Evolutionary conservation across 2,888 invertebrate species (phyloP), one percentile per base, ranked within the genome.

Genomic region (Podabrus alpinus): DNA sequence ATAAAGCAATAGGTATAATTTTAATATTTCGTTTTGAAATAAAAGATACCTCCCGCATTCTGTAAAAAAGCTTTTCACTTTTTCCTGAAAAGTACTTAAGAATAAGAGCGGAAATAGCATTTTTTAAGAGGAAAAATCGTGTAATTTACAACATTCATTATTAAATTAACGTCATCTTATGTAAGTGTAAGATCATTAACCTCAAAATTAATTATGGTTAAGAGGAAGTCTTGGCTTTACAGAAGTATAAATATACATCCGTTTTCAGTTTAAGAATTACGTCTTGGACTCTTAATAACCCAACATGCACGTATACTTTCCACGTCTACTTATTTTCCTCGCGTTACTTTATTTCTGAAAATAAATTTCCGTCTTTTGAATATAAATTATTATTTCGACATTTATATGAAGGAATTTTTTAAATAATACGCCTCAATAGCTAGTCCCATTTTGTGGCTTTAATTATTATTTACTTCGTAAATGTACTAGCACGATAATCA

Each of bases 231-330:
- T 74, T 72, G 71, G 73, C 73, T 76, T 70, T 66, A 75, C 72
- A 77, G 73, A 75, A 72, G 68, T 72, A 80, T 79, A 76, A 73
- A 79, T 76, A 76, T 74, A 78, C 80, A 78, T 81, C 81, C 81
- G 81, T 77, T 77, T 77, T 74, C 74, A 64, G 72, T 79, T 76
- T 73, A 71, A 74, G 77, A 72, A 73, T 73, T 62, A 61, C 75
- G 75, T 76, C 77, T 68, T 77, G 77, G 77, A 68, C 78, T 77
- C 78, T 79, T 79, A 76, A 79, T 79, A 79, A 81, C 80, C 78
- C 79, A 79, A 82, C 79, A 78, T 78, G 77, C 77, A 79, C 81
- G 79, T 81, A 82, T 78, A 81, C 81, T 79, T 79, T 80, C 75
- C 79, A 73, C 24, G 71, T 17, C 21, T 59, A 59, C 62, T 64